phyloP scores from a whole-genome alignment of 2,888 invertebrate species.

The Drosophila peninsularis region DNA sequence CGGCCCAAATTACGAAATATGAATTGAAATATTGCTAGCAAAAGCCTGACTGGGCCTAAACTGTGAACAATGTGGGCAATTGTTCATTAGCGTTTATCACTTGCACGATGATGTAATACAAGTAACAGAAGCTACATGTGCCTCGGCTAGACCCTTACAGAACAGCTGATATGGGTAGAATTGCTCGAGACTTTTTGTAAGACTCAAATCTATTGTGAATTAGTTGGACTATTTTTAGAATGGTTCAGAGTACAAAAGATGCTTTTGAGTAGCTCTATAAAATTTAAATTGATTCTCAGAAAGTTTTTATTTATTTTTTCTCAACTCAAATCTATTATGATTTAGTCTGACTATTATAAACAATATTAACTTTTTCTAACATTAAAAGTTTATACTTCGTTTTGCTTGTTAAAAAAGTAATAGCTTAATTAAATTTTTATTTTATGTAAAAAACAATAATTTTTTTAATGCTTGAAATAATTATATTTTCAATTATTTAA shows the following conservation, averaged over 20 bases:
- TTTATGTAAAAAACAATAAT: background rate
- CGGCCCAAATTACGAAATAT: conserved; percentile 4
- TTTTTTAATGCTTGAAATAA: background rate
- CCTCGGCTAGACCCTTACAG: background rate
- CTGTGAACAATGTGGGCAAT: conserved; percentile 37
- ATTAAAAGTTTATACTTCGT: background rate
- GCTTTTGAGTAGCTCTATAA: background rate
- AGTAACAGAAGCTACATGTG: conserved; percentile 10
- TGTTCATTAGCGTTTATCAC: conserved; percentile 24
- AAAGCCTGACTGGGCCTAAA: conserved; percentile 15
- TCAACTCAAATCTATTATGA: background rate
- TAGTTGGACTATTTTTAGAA: background rate
- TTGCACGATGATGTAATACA: conserved; percentile 40
- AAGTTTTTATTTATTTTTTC: too few relatives aligned
- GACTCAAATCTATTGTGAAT: background rate
- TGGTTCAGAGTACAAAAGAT: background rate
- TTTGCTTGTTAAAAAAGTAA: background rate
- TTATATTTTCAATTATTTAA: background rate
- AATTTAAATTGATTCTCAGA: too few relatives aligned
- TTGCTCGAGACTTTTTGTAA: background rate
- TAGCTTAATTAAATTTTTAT: background rate
- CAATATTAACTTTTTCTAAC: background rate
- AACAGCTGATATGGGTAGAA: background rate
- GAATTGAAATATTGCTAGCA: background rate
- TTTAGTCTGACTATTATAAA: background rate